Percentiles rank a stretch among this genome's conserved stretches.
Conservation (phyloP, 2,888 invertebrate species). For the Leptarthrus brevirostris region DNA sequence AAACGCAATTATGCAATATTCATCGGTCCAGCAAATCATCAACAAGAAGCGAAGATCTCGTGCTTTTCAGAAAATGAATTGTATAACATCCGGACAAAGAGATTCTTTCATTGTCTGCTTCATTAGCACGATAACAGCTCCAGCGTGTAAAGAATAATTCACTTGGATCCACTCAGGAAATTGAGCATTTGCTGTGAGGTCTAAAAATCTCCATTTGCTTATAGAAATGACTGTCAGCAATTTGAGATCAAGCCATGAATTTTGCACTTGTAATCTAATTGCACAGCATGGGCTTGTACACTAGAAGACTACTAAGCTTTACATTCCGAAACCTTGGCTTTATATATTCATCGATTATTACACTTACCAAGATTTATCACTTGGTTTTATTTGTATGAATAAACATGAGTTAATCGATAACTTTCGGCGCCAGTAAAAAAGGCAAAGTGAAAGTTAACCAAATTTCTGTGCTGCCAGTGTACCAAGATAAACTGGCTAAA, state of each 20-base stretch:
- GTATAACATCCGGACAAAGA: slow-evolving; percentile 30
- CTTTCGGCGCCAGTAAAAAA: too few species aligned
- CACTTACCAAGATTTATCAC: too few species aligned
- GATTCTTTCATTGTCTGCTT: slow-evolving; percentile 30
- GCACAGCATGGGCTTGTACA: background rate
- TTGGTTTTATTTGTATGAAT: too few species aligned
- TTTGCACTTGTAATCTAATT: slow-evolving; percentile 31
- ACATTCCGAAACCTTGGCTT: too few species aligned
- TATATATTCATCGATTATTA: background rate
- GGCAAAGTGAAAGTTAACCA: too few species aligned
- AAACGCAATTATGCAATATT: background rate
- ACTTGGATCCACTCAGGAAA: background rate
- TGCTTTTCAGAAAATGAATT: slow-evolving; percentile 23
- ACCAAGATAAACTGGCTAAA: too few species aligned
- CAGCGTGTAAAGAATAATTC: slow-evolving; percentile 14
- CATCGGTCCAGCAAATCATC: slow-evolving; percentile 8
- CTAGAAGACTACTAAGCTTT: background rate
- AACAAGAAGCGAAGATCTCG: slow-evolving; percentile 15
- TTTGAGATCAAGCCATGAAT: slow-evolving; percentile 13
- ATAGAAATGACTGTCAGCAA: slow-evolving; percentile 21
- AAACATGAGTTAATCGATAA: too few species aligned
- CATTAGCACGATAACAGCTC: slow-evolving; percentile 24
- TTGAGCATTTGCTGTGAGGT: background rate
- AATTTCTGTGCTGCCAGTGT: too few species aligned
- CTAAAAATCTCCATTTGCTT: slow-evolving; percentile 34